Base-by-base conservation (phyloP, 2,113 vertebrate genomes). In the Pygoscelis adeliae region DNA sequence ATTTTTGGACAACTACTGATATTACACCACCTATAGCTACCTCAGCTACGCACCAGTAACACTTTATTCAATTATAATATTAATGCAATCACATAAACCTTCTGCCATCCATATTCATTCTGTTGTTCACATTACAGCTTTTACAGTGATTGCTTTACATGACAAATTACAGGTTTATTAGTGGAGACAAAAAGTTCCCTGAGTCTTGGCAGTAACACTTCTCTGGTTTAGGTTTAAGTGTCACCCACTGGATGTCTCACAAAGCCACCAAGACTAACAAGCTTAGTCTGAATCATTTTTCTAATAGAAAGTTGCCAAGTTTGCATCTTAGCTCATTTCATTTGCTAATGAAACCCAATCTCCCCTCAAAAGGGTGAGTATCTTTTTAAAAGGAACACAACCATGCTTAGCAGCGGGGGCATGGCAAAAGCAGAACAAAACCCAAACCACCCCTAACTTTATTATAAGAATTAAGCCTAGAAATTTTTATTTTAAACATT, bases 141-240 rank as follows among this genome's bases (percentile, higher is more conserved):
- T 83, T 81, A 86, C 44, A 96, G 91, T 13, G 63, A 80, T 38
- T 89, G 67, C 85, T 92, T 70, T 61, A 84, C 5, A 69, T 83
- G 85, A 90, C 81, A 95, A 95, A 90, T 90, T 66, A 85, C 61
- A 89, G 81, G 77, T 91, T 96, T 93, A 94, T 80, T 87, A 90
- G 27, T 0, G 6, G 27, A 50, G 74, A 21, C 25, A 32, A 66
- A 78, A 76, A 13, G 4, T 81, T 90, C 89, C 77, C 49, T 2
- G 20, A 90, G 78, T 3, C 77, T 80, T 92, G 87, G 91, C 80
- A 93, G 66, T 38, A 62, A 73, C 12, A 34, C n/a, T 82, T 77
- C 70, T 65, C n/a, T 36, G 46, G 80, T 83, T 89, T 29, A 70
- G 83, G 70, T 69, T 87, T 50, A 77, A 96, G 69, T 44, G 70